These are phyloP conservation scores for Agonopterix subpropinquella DNA, from an alignment of 2,888 invertebrate species.

Conservation along the genomic window DNA sequence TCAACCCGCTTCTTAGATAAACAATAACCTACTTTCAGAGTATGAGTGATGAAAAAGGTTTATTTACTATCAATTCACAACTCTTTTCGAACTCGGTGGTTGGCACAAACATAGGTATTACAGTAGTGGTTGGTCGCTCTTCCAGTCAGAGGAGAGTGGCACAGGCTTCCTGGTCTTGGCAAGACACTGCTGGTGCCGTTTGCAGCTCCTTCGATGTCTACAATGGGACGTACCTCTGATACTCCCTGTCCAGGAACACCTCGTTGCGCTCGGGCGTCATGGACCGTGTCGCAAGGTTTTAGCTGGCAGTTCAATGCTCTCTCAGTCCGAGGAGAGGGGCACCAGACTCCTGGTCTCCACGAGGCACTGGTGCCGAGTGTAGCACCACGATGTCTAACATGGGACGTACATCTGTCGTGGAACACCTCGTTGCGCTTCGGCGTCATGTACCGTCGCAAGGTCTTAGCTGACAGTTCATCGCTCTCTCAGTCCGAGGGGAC, in stretches of 20 bases:
- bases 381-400: too few species aligned
- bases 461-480: constrained; percentile 25
- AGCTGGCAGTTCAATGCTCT: constrained; percentile 18
- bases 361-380: constrained; percentile 34
- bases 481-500: constrained; percentile 48
- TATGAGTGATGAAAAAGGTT: too few species aligned
- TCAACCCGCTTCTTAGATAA: too few species aligned
- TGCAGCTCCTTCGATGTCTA: too few species aligned
- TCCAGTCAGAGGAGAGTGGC: constrained; percentile 45
- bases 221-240: constrained; percentile 46
- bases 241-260: constrained; percentile 48
- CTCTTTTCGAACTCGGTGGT: too few species aligned
- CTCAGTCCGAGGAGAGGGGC: constrained; percentile 47
- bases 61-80: too few species aligned
- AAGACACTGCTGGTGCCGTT: constrained; percentile 24
- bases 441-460: constrained; percentile 21
- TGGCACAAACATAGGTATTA: too few species aligned
- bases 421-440: constrained; percentile 33
- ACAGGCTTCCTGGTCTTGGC: constrained; percentile 16
- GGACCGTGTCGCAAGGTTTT: constrained; percentile 15
- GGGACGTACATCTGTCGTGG: too few species aligned
- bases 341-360: constrained; percentile 19
- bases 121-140: too few species aligned
- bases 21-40: too few species aligned
- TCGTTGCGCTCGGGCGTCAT: constrained; percentile 33